Evolutionary conservation across 2,797 vertebrate genomes (phyloP).

Genomic region (Chrosomus eos): DNA sequence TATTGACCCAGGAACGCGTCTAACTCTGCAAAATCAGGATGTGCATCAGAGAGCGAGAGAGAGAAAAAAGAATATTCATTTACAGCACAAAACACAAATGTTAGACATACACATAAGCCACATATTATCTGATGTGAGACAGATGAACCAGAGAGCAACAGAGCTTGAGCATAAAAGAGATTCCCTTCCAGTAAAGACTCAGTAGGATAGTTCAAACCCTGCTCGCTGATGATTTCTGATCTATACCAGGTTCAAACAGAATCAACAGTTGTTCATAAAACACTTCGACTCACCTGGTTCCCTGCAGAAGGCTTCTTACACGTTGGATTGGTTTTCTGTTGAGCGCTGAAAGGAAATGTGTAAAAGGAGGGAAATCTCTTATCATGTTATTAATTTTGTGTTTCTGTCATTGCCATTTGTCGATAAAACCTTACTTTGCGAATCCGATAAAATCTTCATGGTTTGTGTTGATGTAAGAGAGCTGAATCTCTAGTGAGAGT

Average conservation of each 20-base stretch:
- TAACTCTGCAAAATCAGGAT: not conserved
- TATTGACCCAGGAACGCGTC: not conserved
- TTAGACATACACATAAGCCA: conserved; percentile 20
- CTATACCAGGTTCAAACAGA: conserved; percentile 9
- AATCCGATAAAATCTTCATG: conserved; percentile 96
- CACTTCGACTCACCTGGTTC: conserved; percentile 78
- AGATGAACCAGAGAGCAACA: conserved; percentile 62
- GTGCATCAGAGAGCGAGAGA: not conserved
- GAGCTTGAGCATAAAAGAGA: conserved; percentile 42
- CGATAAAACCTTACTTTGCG: conserved; percentile 81
- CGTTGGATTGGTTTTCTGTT: conserved; percentile 84
- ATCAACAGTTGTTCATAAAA: not conserved
- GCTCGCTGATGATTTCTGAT: not conserved
- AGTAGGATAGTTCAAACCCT: not conserved
- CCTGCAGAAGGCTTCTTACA: conserved; percentile 82
- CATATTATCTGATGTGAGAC: conserved; percentile 2
- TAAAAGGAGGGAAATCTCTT: not conserved
- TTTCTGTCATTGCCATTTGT: not conserved
- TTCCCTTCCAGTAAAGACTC: conserved; percentile 12
- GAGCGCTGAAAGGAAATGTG: conserved; percentile 72
- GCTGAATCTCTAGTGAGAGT: conserved; percentile 89
- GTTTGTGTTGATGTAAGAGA: conserved; percentile 95
- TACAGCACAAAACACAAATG: not conserved
- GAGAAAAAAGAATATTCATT: conserved; percentile 8
- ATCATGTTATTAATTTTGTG: not conserved